Evolutionary conservation across 2,797 vertebrate genomes (phyloP).

Genomic region (Gallirallus australis): DNA sequence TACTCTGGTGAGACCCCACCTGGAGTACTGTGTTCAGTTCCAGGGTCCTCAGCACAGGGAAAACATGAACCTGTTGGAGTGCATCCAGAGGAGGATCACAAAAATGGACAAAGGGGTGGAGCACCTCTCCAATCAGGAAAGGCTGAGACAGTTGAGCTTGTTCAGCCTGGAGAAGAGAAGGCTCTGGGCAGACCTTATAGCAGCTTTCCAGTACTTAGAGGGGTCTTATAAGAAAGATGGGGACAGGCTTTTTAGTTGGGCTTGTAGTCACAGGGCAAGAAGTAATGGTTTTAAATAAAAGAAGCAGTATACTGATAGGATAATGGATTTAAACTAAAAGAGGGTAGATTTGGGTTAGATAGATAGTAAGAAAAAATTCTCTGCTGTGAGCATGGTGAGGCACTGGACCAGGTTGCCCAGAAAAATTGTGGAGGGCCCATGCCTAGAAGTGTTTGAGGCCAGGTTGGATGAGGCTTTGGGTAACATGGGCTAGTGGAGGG

Average conservation of each 20-base stretch:
- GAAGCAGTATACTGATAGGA: too few species aligned
- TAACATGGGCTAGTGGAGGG: too few species aligned
- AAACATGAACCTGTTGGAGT: not conserved
- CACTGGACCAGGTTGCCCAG: not conserved
- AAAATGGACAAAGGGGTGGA: not conserved
- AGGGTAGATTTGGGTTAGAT: not conserved
- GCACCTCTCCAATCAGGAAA: too few species aligned
- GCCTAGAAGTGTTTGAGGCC: not conserved
- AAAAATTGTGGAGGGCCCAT: not conserved
- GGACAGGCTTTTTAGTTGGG: not conserved
- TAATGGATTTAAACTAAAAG: not conserved
- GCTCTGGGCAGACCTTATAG: too few species aligned
- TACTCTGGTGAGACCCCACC: not conserved
- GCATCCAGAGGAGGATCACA: not conserved
- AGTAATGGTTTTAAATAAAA: not conserved
- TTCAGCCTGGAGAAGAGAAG: too few species aligned
- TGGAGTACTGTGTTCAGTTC: not conserved
- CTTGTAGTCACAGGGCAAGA: not conserved
- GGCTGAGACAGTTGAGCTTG: too few species aligned
- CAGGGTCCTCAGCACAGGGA: not conserved
- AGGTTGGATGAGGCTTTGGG: fast-evolving
- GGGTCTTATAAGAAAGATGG: not conserved
- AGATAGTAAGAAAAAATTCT: not conserved
- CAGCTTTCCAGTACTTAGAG: too few species aligned
- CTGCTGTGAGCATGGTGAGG: not conserved